These are phyloP conservation scores for Drosophila putrida DNA, from an alignment of 2,888 invertebrate genomes.

Conservation along the genomic window DNA sequence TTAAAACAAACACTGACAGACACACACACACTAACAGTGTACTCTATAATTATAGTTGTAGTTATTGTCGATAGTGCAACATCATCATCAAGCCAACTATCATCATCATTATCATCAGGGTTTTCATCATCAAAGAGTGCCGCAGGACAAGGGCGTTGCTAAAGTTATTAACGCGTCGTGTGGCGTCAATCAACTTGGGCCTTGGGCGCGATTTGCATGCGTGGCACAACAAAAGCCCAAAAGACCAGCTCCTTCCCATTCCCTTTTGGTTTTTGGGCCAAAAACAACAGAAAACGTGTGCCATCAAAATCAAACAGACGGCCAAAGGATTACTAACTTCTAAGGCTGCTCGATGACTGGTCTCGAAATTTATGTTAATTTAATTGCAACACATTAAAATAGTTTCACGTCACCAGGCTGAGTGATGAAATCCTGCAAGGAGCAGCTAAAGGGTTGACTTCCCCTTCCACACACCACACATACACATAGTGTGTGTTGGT, in stretches of 20 bases:
- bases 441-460: constrained; percentile 49
- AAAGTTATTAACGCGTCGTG: constrained; percentile 80
- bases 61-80: constrained; percentile 69
- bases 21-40: constrained; percentile 12
- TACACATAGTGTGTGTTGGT: constrained; percentile 25
- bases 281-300: constrained; percentile 69
- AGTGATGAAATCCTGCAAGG: constrained; percentile 58
- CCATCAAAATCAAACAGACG: constrained; percentile 53
- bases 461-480: not conserved
- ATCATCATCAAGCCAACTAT: constrained; percentile 46
- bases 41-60: constrained; percentile 65
- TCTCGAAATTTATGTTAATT: constrained; percentile 75
- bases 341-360: constrained; percentile 50
- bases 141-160: constrained; percentile 75
- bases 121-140: constrained; percentile 56
- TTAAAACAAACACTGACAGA: constrained; percentile 60
- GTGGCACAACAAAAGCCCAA: constrained; percentile 37
- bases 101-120: constrained; percentile 28
- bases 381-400: constrained; percentile 81
- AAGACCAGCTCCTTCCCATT: constrained; percentile 20
- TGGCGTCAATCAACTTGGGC: constrained; percentile 78
- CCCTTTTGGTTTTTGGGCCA: constrained; percentile 55
- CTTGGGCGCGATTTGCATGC: constrained; percentile 64
- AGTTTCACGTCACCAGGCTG: constrained; percentile 62
- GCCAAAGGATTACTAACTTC: constrained; percentile 54